Conservation (phyloP, 2,113 vertebrate genomes). For the Copsychus sechellarum region DNA sequence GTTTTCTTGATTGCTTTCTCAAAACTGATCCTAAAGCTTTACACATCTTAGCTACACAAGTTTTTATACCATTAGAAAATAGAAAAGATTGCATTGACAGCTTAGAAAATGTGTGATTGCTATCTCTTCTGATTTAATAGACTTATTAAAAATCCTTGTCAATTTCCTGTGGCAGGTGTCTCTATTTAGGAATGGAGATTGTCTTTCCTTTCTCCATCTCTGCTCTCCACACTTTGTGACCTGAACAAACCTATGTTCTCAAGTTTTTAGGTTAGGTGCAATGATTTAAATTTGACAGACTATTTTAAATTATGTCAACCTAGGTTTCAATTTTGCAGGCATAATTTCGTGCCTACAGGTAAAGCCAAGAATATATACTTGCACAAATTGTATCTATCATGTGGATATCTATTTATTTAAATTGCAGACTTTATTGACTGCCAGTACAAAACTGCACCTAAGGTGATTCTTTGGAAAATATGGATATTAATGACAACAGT, state of each 20-base stretch:
- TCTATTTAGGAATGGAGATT: not conserved
- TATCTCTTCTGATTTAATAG: not conserved
- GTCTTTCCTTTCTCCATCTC: not conserved
- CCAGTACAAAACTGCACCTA: not conserved
- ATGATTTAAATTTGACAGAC: not conserved
- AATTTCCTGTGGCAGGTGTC: not conserved
- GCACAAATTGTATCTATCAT: not conserved
- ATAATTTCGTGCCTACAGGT: not conserved
- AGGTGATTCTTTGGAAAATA: not conserved
- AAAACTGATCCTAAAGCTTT: not conserved
- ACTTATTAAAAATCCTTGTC: not conserved
- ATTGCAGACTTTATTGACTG: not conserved
- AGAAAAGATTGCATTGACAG: not conserved
- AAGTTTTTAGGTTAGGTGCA: not conserved
- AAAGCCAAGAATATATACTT: not conserved
- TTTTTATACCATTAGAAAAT: not conserved
- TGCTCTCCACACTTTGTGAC: not conserved
- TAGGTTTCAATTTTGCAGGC: not conserved
- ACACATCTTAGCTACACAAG: not conserved
- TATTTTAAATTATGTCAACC: not conserved
- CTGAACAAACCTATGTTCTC: not conserved
- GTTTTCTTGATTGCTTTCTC: not conserved
- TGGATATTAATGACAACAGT: not conserved
- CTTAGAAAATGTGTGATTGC: not conserved
- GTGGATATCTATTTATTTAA: not conserved